A percentile compares a stretch with the other conserved stretches of the same genome.
Conservation (phyloP, 1,140 invertebrate species). For the Hesperophylax magnus region DNA sequence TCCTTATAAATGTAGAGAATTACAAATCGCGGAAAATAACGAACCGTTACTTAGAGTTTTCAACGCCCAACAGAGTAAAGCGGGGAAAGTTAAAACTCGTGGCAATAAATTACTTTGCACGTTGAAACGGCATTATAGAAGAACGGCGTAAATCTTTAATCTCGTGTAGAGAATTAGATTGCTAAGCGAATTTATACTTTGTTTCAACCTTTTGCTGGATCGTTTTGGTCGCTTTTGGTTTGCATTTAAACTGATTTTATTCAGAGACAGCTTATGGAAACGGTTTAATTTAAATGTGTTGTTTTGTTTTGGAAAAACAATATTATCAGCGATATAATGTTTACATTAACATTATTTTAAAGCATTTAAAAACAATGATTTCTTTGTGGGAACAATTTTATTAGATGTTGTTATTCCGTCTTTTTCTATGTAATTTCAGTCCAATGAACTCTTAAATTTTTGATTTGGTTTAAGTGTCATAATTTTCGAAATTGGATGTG, state of each 20-base stretch:
- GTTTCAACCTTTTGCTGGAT: background rate
- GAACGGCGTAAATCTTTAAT: conserved; percentile 56
- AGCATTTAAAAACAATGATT: no score
- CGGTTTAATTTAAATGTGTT: background rate
- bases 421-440: no score
- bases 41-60: conserved; percentile 52
- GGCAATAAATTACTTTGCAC: conserved; percentile 55
- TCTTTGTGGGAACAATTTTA: no score
- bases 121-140: conserved; percentile 41
- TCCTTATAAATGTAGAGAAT: conserved; percentile 54
- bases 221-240: conserved; percentile 4
- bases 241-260: background rate
- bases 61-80: conserved; percentile 40
- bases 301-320: background rate
- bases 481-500: no score
- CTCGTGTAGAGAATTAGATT: conserved; percentile 55
- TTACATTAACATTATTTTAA: background rate
- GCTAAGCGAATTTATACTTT: conserved; percentile 9
- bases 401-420: no score
- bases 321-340: background rate
- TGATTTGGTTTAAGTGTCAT: no score
- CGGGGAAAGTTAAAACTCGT: conserved; percentile 51
- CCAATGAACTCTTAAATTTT: no score
- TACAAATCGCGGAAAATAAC: conserved; percentile 54
- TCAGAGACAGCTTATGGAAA: background rate